A percentile compares a stretch with the other conserved stretches of the same genome.
These are phyloP conservation scores for Miichthys miiuy DNA, from an alignment of 2,797 vertebrate genomes.

Conservation along the genomic window DNA sequence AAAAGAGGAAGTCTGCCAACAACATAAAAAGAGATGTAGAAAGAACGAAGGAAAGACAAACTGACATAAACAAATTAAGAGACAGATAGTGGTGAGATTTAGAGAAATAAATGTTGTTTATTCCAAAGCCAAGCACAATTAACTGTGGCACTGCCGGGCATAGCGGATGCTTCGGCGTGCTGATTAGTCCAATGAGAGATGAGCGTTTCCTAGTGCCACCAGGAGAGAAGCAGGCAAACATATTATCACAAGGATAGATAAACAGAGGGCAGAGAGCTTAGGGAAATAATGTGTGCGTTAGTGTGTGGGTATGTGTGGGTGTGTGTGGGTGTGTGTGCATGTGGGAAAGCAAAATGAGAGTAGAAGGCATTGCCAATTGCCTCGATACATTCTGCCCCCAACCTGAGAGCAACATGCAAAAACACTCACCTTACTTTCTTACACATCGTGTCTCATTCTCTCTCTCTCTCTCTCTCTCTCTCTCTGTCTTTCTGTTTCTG, in stretches of 20 bases:
- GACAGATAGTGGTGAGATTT: conserved; percentile 72
- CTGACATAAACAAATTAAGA: conserved; percentile 71
- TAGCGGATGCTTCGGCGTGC: conserved; percentile 76
- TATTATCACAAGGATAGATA: conserved; percentile 78
- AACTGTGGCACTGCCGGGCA: conserved; percentile 81
- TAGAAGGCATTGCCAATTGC: conserved; percentile 17
- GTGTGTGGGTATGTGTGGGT: conserved; percentile 15
- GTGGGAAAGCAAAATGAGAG: conserved; percentile 5
- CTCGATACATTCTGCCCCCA: conserved; percentile 9
- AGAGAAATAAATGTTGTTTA: conserved; percentile 81
- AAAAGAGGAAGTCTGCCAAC: conserved; percentile 13
- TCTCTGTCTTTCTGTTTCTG: neutral
- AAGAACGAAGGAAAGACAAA: conserved; percentile 37
- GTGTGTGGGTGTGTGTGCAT: neutral
- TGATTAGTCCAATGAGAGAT: conserved; percentile 84
- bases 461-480: neutral
- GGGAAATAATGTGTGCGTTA: conserved; percentile 42
- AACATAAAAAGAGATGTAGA: conserved; percentile 1
- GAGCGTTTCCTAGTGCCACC: conserved; percentile 77
- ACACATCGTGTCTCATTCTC: neutral
- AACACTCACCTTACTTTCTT: conserved; percentile 12
- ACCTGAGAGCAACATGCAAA: conserved; percentile 32
- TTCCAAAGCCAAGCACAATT: conserved; percentile 81
- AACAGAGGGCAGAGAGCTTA: conserved; percentile 68
- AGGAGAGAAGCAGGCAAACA: conserved; percentile 76